Evolutionary conservation across 1,140 invertebrate species (phyloP).

Genomic region (Branchinecta lindahli): DNA sequence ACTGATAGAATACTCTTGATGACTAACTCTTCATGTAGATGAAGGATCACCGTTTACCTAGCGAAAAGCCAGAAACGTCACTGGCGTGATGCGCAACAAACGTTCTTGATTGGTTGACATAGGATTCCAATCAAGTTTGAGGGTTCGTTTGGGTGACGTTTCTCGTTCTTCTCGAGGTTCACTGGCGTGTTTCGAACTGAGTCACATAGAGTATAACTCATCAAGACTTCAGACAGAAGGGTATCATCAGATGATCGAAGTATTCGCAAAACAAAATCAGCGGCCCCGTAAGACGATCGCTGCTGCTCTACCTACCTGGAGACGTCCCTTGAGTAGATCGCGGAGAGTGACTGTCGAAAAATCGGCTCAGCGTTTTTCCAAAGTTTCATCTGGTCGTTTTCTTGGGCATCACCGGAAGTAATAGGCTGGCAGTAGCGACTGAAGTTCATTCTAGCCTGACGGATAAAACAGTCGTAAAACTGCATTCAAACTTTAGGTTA

Average conservation of each 20-base stretch:
- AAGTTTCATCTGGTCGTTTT: slow-evolving; percentile 46
- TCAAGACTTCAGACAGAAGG: slow-evolving; percentile 18
- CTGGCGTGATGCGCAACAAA: too few relatives aligned
- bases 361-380: slow-evolving; percentile 61
- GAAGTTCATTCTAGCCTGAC: slow-evolving; percentile 36
- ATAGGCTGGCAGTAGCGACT: slow-evolving; percentile 57
- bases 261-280: slow-evolving; percentile 28
- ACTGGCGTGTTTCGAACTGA: slow-evolving; percentile 15
- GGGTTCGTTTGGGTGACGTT: too few relatives aligned
- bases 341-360: slow-evolving; percentile 52
- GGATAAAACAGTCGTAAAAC: slow-evolving; percentile 19
- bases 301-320: too few relatives aligned
- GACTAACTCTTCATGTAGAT: too few relatives aligned
- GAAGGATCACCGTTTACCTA: too few relatives aligned
- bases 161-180: too few relatives aligned
- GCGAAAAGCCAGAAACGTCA: too few relatives aligned
- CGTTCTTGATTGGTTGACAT: too few relatives aligned
- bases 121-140: too few relatives aligned
- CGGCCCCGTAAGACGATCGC: too few relatives aligned
- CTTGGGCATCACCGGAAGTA: slow-evolving; percentile 36
- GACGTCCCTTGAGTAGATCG: slow-evolving; percentile 54
- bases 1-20: too few relatives aligned
- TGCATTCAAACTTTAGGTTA: background rate
- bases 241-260: slow-evolving; percentile 13
- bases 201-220: slow-evolving; percentile 27